Percentiles rank a stretch among this genome's conserved stretches.
Evolutionary conservation across 2,797 vertebrate species (phyloP).

Genomic region (Acanthis flammea): DNA sequence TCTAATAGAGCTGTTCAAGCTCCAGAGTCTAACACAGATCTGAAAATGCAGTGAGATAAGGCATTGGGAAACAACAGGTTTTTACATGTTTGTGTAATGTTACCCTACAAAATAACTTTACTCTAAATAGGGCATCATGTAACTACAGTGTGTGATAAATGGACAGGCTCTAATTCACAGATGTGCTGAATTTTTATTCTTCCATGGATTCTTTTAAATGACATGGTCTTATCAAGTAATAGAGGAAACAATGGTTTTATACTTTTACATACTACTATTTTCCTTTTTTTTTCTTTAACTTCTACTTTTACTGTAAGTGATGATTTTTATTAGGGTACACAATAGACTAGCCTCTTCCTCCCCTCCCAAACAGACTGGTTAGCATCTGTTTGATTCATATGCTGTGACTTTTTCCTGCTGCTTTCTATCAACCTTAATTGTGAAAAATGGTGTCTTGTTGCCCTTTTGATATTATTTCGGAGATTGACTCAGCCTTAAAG

Average conservation of each 20-base stretch:
- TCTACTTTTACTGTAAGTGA: slow-evolving; percentile 39
- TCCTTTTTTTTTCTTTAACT: background rate
- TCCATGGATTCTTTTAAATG: background rate
- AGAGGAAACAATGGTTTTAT: background rate
- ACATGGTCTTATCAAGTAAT: background rate
- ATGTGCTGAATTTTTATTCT: background rate
- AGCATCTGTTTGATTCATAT: slow-evolving; percentile 81
- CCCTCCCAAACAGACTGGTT: slow-evolving; percentile 68
- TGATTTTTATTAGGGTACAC: slow-evolving; percentile 57
- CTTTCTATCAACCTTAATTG: slow-evolving; percentile 84
- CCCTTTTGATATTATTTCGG: slow-evolving; percentile 80
- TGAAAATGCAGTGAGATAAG: background rate
- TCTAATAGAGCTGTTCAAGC: background rate
- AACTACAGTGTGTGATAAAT: background rate
- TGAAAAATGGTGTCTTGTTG: slow-evolving; percentile 81
- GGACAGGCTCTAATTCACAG: background rate
- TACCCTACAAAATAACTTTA: background rate
- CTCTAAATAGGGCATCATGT: background rate
- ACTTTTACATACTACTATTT: background rate
- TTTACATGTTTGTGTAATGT: background rate
- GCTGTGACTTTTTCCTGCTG: slow-evolving; percentile 83
- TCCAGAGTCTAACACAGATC: background rate
- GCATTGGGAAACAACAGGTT: background rate
- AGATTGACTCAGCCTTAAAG: slow-evolving; percentile 79
- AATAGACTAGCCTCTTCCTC: slow-evolving; percentile 62